A percentile compares a stretch with the other conserved stretches of the same genome.
phyloP scores from a whole-genome alignment of 1,140 invertebrate species.

The Solen grandis region DNA sequence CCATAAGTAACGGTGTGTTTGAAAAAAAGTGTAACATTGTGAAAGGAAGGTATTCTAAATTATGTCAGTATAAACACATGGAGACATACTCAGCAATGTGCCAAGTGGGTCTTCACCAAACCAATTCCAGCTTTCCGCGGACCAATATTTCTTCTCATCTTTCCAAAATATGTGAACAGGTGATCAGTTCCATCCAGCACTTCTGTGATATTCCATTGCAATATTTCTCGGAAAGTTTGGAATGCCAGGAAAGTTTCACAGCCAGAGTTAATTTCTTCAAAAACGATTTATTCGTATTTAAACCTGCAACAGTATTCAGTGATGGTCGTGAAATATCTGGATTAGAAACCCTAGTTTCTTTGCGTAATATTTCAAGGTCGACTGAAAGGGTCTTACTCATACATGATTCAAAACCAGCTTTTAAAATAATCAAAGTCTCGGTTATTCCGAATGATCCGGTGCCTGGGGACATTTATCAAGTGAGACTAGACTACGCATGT shows the following conservation, averaged over 20 bases:
- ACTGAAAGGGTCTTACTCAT: background rate
- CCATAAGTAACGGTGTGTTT: background rate
- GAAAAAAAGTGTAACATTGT: background rate
- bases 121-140: background rate
- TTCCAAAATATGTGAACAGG: background rate
- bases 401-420: conserved; percentile 1
- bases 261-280: conserved; percentile 3
- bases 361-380: background rate
- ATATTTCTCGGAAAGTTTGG: background rate
- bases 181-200: background rate
- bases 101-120: background rate
- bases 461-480: conserved; percentile 40
- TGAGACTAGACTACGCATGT: conserved; percentile 41
- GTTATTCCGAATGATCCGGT: conserved; percentile 42
- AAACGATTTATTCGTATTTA: background rate
- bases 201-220: background rate
- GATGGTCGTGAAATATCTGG: conserved; percentile 1
- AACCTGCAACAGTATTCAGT: background rate
- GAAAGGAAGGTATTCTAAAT: background rate
- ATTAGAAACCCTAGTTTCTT: background rate
- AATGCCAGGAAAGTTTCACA: conserved; percentile 1
- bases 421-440: conserved; percentile 32
- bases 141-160: background rate
- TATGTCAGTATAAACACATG: conserved; percentile 1
- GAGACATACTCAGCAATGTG: background rate